Evolutionary conservation across 2,113 vertebrate species (phyloP).

Genomic region (Atrichornis clamosus): DNA sequence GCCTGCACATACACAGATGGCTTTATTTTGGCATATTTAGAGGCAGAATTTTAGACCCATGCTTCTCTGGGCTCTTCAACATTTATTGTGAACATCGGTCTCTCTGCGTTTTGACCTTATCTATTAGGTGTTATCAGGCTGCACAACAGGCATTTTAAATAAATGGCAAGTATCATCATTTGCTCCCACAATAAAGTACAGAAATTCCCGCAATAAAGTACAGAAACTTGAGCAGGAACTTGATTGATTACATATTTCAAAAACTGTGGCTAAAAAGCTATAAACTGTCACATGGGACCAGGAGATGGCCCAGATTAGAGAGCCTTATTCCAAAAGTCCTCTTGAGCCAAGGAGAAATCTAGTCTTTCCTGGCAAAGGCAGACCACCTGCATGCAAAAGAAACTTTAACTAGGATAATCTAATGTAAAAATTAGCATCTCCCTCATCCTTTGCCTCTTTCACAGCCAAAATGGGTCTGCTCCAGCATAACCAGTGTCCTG

Average conservation of each 20-base stretch:
- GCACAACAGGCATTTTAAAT: not conserved
- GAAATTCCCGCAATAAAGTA: not conserved
- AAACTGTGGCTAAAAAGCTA: not conserved
- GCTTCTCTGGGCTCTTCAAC: not conserved
- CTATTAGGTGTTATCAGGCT: not conserved
- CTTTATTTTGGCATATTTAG: not conserved
- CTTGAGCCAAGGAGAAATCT: not conserved
- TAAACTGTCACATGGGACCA: not conserved
- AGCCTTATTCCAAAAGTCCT: not conserved
- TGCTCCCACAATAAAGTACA: not conserved
- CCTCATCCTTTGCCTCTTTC: not conserved
- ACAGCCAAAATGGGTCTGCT: not conserved
- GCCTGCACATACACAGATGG: not conserved
- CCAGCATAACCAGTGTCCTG: not conserved
- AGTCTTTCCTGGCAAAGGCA: conserved; percentile 19
- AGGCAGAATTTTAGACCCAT: not conserved
- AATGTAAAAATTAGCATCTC: not conserved
- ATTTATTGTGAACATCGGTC: not conserved
- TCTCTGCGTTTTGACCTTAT: not conserved
- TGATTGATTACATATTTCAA: not conserved
- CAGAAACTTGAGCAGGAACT: not conserved
- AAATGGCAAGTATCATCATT: not conserved
- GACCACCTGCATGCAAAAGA: not conserved
- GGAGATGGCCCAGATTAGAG: not conserved
- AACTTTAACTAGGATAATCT: not conserved